A percentile compares a stretch with the other conserved stretches of the same genome.
Conservation (phyloP, 2,888 invertebrate species). For the Cosmorhoe ocellata region DNA sequence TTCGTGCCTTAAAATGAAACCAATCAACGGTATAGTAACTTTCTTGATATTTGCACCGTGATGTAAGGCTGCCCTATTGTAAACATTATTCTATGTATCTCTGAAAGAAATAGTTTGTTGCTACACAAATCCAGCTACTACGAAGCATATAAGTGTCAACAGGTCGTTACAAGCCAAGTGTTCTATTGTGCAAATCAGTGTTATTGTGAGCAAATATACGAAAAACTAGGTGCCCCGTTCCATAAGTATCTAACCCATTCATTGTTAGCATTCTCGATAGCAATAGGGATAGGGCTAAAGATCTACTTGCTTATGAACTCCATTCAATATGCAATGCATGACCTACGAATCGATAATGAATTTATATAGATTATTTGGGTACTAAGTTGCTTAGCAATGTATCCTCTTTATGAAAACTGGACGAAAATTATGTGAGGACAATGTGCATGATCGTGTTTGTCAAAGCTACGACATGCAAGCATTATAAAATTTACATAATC, state of each 20-base stretch:
- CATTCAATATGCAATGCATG: too few relatives aligned
- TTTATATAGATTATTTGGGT: too few relatives aligned
- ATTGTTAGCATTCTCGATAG: too few relatives aligned
- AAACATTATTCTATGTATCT: neutral
- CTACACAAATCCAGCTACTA: conserved; percentile 6
- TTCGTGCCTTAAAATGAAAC: too few relatives aligned
- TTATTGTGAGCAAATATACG: neutral
- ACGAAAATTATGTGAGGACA: neutral
- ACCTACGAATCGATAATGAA: too few relatives aligned
- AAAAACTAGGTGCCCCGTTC: too few relatives aligned
- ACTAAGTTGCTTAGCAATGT: neutral
- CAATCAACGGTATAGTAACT: too few relatives aligned
- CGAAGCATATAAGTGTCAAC: conserved; percentile 4
- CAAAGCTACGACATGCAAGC: conserved; percentile 45
- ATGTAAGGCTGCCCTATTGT: too few relatives aligned
- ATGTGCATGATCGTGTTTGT: conserved; percentile 27
- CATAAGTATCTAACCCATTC: too few relatives aligned
- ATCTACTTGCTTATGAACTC: too few relatives aligned
- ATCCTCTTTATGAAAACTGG: conserved; percentile 5
- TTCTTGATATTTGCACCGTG: too few relatives aligned
- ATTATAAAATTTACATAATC: conserved; percentile 36
- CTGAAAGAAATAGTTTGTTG: neutral
- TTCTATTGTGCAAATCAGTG: conserved; percentile 3
- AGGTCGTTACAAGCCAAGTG: conserved; percentile 4
- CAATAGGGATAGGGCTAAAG: too few relatives aligned